Percentiles rank a stretch among this genome's conserved stretches.
Conservation (phyloP, 2,888 invertebrate species). For the Hirtodrosophila duncani region DNA sequence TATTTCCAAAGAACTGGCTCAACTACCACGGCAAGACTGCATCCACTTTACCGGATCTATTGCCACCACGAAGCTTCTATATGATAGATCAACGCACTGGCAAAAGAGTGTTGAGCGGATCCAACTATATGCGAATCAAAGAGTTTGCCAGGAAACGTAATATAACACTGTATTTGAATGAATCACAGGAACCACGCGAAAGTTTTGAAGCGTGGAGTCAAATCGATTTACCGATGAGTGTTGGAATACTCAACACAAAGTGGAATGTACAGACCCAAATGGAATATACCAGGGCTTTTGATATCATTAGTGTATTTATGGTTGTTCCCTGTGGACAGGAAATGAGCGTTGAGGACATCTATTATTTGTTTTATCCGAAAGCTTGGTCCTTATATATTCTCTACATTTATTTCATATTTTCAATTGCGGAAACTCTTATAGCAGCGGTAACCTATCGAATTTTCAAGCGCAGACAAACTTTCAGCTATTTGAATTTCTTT, state of each 20-base stretch:
- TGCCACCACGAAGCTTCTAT: background rate
- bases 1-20: background rate
- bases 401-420: slow-evolving; percentile 10
- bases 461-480: background rate
- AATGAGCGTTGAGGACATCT: slow-evolving; percentile 8
- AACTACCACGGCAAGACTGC: slow-evolving; percentile 5
- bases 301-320: background rate
- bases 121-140: background rate
- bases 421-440: slow-evolving; percentile 8
- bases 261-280: background rate
- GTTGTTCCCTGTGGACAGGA: slow-evolving; percentile 27
- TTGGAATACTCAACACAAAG: too few species aligned
- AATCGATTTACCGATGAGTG: slow-evolving; percentile 7
- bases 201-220: too few species aligned
- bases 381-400: slow-evolving; percentile 6
- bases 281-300: background rate
- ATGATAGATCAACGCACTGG: background rate
- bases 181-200: too few species aligned
- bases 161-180: background rate
- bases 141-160: slow-evolving; percentile 21
- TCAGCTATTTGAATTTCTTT: background rate
- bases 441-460: background rate
- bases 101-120: background rate
- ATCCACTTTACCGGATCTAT: background rate
- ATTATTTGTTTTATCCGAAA: background rate